Base-by-base conservation (phyloP, 2,888 invertebrate genomes). In the Dicranocentrus wangi region DNA sequence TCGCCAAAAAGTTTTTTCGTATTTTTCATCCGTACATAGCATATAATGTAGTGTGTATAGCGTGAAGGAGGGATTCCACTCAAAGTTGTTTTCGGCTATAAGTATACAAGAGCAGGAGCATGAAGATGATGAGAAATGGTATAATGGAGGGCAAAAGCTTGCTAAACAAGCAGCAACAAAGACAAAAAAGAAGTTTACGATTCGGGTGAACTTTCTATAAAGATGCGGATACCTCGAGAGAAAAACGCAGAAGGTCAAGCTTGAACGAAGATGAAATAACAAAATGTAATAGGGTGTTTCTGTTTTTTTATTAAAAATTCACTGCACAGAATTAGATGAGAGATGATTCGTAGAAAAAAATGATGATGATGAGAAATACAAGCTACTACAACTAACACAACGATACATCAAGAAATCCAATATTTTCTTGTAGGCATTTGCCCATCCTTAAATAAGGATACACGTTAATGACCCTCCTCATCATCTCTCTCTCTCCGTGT, bases 251-350 rank as follows among this genome's bases (percentile, higher is more conserved):
- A 75, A 68, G 75, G 75, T 75, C 75, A 75, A 55, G 75, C 75
- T 58, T 66, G 66, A 75, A 66, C 66, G 65, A 53, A 60, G 43
- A 75, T 28, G 58, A 25, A 42, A 75, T 39, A 66, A 66, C 19
- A 75, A 66, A 63, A 53, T 8, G 43, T 51, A 51, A 51, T 51
- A 19, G 19, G 19, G 8, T 1, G 19, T 47, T 17, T 43, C n/a
- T 1, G 19, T 47, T 17, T 43, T 72, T 72, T 68, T 66, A 68
- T 77, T 77, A 60, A 15, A 23, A 60, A 77, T 77, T 77, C 76
- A 61, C 19, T 69, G 76, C 76, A 69, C 68, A 77, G 51, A 51
- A 42, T 61, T 32, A 17, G 10, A 51, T 21, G 21, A 39, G 13
- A 65, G 25, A 25, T 43, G 66, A 66, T 66, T 66, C 66, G 21